Base-by-base conservation (phyloP, 2,888 invertebrate species). In the Macroteleia sp. region DNA sequence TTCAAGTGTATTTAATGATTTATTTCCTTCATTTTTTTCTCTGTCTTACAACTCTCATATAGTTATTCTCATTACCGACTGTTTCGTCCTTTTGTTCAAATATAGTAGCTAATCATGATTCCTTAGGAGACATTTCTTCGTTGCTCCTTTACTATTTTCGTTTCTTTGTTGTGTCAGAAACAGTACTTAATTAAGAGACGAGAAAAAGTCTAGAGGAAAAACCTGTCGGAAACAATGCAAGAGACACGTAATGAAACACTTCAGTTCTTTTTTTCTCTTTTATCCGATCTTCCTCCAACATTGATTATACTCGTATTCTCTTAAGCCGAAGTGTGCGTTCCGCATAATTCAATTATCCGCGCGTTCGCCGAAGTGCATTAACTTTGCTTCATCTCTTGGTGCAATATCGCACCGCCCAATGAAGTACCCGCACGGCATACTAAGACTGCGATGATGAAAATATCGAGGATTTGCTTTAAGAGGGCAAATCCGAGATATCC, bases 321-420 rank as follows among this genome's bases (percentile, higher is more conserved):
- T 20, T 32, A 59, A 74, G 59, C 32, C 66, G 32, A 59, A 67
- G 59, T 74, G 66, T 74, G 54, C 59, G 66, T 66, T 74, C 56
- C 74, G 74, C 74, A 74, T 74, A 74, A 74, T 74, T 66, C 74
- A 74, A 74, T 74, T 66, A 74, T 74, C 52, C 52, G 42, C 59
- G 66, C 59, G 59, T 66, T 66, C 66, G 59, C 50, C 59, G 52
- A 59, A 50, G 66, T 74, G 74, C 74, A 74, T 74, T 74, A 74
- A 66, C 74, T 66, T 66, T 74, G 74, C 66, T 74, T 66, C 73
- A 74, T 74, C 73, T 74, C 59, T 52, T 16, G 46, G 66, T 19
- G 74, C 74, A 66, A 66, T 74, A 74, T 66, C 73, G 73, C 50
- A 64, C 71, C 56, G 39, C 62, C 62, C 36, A 41, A 36, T 36